Evolutionary conservation across 2,797 vertebrate species (phyloP).

Genomic region (Thalassophryne amazonica): DNA sequence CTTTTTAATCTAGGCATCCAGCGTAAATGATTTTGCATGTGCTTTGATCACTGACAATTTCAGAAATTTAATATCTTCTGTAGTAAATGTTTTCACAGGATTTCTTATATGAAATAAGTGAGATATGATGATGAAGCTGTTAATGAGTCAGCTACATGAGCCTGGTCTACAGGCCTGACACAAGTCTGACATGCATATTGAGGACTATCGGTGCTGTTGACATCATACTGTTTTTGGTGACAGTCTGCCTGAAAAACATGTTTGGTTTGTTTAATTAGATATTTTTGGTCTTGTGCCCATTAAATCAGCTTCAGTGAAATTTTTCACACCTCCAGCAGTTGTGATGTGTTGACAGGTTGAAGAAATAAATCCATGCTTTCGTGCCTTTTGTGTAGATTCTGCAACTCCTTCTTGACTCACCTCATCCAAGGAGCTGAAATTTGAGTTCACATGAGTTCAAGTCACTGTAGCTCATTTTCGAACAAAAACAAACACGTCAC

Average conservation of each 20-base stretch:
- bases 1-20: too few species aligned
- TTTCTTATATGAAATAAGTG: constrained; percentile 55
- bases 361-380: too few species aligned
- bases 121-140: constrained; percentile 62
- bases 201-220: too few species aligned
- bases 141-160: constrained; percentile 67
- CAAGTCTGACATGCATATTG: constrained; percentile 72
- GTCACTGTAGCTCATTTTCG: too few species aligned
- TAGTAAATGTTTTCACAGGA: constrained; percentile 41
- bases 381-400: too few species aligned
- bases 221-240: too few species aligned
- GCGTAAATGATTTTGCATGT: too few species aligned
- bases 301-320: constrained; percentile 39
- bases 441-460: too few species aligned
- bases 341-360: too few species aligned
- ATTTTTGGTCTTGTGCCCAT: constrained; percentile 73
- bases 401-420: too few species aligned
- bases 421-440: too few species aligned
- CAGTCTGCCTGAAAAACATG: constrained; percentile 65
- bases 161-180: constrained; percentile 67
- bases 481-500: too few species aligned
- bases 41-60: constrained; percentile 39
- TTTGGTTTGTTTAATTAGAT: constrained; percentile 62
- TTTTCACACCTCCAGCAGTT: not conserved
- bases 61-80: constrained; percentile 20